Percentiles rank a stretch among this genome's conserved stretches.
Evolutionary conservation across 2,797 vertebrate species (phyloP).

Genomic region (Argentina silus): DNA sequence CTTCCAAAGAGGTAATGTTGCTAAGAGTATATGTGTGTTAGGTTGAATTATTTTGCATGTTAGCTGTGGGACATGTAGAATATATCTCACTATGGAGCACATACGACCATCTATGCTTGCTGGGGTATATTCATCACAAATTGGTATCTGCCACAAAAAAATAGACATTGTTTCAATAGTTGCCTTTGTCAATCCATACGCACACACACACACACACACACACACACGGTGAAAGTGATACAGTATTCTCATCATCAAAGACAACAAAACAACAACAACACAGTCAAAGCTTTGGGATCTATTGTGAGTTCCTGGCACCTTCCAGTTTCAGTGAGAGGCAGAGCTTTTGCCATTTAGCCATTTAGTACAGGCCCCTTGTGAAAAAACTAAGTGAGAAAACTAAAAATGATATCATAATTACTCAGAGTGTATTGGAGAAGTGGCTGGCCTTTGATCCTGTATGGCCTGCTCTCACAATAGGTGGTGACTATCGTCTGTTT

Average conservation of each 20-base stretch:
- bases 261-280: neutral
- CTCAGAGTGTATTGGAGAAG: constrained; percentile 48
- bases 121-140: neutral
- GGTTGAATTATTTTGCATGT: too few relatives aligned
- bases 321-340: constrained; percentile 21
- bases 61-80: too few relatives aligned
- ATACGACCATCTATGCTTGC: neutral
- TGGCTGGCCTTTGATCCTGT: constrained; percentile 38
- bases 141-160: neutral
- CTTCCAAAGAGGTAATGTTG: too few relatives aligned
- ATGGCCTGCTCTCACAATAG: constrained; percentile 57
- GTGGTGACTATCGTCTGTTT: constrained; percentile 60
- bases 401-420: constrained; percentile 78
- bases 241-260: neutral
- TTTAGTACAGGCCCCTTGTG: constrained; percentile 57
- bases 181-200: too few relatives aligned
- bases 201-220: neutral
- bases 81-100: neutral
- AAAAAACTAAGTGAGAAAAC: constrained; percentile 72
- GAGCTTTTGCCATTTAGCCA: constrained; percentile 36
- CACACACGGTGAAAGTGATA: too few relatives aligned
- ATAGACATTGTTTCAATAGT: neutral
- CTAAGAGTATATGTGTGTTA: too few relatives aligned
- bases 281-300: constrained; percentile 7
- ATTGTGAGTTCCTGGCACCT: constrained; percentile 49